Percentiles rank a stretch among this genome's conserved stretches.
These are phyloP conservation scores for Pan troglodytes DNA, from an alignment of 2,113 vertebrate species.

Conservation along the genomic window NHGRI_mPanTro3-v2.1_pri NC_072419.2:54162001-54162500, in stretches of 20 bases:
- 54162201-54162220: too few relatives aligned
- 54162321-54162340: not conserved
- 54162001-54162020: too few relatives aligned
- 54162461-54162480: not conserved
- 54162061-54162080: too few relatives aligned
- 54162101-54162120: too few relatives aligned
- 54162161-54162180: not conserved
- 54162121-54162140: too few relatives aligned
- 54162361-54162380: not conserved
- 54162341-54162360: not conserved
- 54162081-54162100: too few relatives aligned
- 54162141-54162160: not conserved
- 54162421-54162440: not conserved
- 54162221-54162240: too few relatives aligned
- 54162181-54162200: too few relatives aligned
- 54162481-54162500: not conserved
- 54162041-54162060: too few relatives aligned
- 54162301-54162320: not conserved
- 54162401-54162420: not conserved
- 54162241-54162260: too few relatives aligned
- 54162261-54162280: not conserved
- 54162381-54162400: not conserved
- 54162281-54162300: not conserved
- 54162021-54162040: too few relatives aligned
- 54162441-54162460: too few relatives aligned